These are phyloP conservation scores for Lydus trimaculatus DNA, from an alignment of 2,888 invertebrate species.

Conservation along the genomic window DNA sequence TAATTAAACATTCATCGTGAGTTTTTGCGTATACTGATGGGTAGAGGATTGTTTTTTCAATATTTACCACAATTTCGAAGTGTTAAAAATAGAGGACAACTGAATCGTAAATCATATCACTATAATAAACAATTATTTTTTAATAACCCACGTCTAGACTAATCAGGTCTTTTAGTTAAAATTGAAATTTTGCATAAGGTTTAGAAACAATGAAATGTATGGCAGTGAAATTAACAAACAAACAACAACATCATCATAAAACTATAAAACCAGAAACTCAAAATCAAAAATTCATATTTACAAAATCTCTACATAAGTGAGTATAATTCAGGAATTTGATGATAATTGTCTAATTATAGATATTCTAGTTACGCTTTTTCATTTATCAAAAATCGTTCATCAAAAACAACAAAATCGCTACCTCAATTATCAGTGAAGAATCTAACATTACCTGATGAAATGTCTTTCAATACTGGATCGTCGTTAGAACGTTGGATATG, in stretches of 20 bases:
- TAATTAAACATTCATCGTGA: no score
- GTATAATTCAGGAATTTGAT: neutral
- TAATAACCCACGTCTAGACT: conserved; percentile 29
- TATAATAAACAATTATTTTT: conserved; percentile 29
- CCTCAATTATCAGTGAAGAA: conserved; percentile 44
- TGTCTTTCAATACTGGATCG: conserved; percentile 50
- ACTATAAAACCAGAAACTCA: conserved; percentile 3
- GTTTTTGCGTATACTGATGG: no score
- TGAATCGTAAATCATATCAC: conserved; percentile 31
- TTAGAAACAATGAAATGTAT: conserved; percentile 48
- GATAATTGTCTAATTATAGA: neutral
- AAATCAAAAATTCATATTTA: conserved; percentile 15
- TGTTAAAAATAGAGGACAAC: conserved; percentile 18
- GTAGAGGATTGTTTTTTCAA: neutral
- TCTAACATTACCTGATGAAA: conserved; percentile 47
- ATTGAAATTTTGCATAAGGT: neutral
- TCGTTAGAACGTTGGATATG: conserved; percentile 54
- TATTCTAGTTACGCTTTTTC: conserved; percentile 31
- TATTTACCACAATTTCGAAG: neutral
- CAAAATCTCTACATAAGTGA: conserved; percentile 20
- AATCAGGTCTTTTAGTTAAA: neutral
- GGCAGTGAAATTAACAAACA: conserved; percentile 45
- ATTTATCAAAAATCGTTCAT: conserved; percentile 11
- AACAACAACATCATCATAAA: conserved; percentile 38
- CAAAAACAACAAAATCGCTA: neutral